Conservation (phyloP, 2,888 invertebrate genomes). For the Caenorhabditis sp. region DNA sequence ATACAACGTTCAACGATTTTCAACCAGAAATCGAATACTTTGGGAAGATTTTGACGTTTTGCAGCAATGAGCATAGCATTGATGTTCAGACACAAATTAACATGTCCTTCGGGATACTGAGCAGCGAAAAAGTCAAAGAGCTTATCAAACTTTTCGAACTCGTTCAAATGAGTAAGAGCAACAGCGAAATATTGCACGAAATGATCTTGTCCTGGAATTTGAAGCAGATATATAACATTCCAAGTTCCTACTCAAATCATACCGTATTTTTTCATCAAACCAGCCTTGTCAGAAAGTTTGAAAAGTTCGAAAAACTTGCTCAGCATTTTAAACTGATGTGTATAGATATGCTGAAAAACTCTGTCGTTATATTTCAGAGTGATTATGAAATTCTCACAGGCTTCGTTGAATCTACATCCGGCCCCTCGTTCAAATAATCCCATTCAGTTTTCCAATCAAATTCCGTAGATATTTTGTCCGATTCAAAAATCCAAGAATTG, state of each 20-base stretch:
- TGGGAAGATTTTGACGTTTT: constrained; percentile 5
- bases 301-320: not conserved
- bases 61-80: constrained; percentile 16
- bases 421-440: not conserved
- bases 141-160: constrained; percentile 1
- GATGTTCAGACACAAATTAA: constrained; percentile 6
- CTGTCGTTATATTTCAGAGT: not conserved
- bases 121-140: not conserved
- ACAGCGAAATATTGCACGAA: constrained; percentile 14
- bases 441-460: not conserved
- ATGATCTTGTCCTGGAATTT: constrained; percentile 12
- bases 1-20: not conserved
- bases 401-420: not conserved
- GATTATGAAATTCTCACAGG: not conserved
- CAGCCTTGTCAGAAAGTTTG: not conserved
- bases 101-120: not conserved
- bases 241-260: not conserved
- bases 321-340: not conserved
- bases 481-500: not conserved
- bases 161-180: constrained; percentile 1
- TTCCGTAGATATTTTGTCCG: not conserved
- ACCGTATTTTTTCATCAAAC: not conserved
- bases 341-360: not conserved
- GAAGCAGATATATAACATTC: too few species aligned
- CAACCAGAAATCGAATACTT: not conserved